Conservation (phyloP, 2,888 invertebrate species). For the Ferrisia virgata region DNA sequence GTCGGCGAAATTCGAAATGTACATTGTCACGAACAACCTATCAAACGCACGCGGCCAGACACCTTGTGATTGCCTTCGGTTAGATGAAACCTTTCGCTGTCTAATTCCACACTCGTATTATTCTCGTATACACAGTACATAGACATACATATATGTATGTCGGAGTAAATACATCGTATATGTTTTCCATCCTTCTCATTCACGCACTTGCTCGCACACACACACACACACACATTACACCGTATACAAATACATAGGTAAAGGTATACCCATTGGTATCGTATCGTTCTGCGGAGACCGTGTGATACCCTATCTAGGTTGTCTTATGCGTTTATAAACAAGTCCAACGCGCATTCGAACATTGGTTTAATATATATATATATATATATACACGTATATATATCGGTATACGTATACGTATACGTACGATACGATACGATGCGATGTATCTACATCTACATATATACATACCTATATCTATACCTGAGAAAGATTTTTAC, state of each 20-base stretch:
- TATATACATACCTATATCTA: background rate
- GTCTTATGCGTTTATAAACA: background rate
- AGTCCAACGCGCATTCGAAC: background rate
- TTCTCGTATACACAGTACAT: background rate
- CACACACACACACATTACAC: too few species aligned
- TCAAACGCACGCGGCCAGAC: constrained; percentile 6
- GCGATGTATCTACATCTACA: too few species aligned
- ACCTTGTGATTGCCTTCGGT: background rate
- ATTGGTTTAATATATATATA: background rate
- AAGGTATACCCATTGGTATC: background rate
- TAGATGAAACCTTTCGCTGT: background rate
- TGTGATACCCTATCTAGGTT: background rate
- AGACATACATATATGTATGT: constrained; percentile 15
- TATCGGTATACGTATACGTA: too few species aligned
- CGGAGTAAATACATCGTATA: background rate
- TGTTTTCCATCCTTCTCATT: constrained; percentile 18
- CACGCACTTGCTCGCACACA: background rate
- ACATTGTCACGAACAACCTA: constrained; percentile 15
- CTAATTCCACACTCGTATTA: constrained; percentile 45
- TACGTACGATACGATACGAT: too few species aligned
- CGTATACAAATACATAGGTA: too few species aligned
- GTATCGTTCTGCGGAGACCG: background rate
- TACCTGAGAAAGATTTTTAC: background rate
- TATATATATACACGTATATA: background rate
- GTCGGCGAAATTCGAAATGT: constrained; percentile 23